These are phyloP conservation scores for Henricia sp. DNA, from an alignment of 53 echinoderm and acorn worm species.

Conservation along the genomic window DNA sequence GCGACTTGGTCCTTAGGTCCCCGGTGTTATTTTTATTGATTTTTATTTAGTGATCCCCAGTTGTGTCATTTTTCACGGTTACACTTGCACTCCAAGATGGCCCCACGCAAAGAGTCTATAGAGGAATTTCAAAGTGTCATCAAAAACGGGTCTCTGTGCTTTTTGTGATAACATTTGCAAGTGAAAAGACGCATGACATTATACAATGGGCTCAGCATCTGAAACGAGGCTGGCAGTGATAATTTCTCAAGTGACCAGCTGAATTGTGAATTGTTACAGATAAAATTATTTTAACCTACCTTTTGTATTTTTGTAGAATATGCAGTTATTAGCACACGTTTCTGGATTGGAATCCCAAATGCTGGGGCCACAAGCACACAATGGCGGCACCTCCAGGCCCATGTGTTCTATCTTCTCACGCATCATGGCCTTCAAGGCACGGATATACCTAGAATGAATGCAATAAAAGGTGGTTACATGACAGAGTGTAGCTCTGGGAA, in stretches of 20 bases:
- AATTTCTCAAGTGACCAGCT: too few species aligned
- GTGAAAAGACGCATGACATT: neutral
- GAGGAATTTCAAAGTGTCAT: neutral
- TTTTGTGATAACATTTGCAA: neutral
- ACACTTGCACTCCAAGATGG: neutral
- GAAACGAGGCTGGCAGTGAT: neutral
- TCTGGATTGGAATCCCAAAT: conserved; percentile 95
- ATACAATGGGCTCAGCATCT: neutral
- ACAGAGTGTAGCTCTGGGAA: too few species aligned
- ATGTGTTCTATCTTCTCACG: conserved; percentile 78
- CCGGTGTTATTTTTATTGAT: too few species aligned
- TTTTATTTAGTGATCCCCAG: too few species aligned
- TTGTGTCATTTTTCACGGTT: too few species aligned
- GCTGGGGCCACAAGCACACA: conserved; percentile 88
- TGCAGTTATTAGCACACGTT: conserved; percentile 96
- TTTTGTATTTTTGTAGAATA: conserved; percentile 97
- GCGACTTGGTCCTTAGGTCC: too few species aligned
- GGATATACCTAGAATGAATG: conserved; percentile 74
- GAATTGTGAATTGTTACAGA: too few species aligned
- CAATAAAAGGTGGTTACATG: neutral
- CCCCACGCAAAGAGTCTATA: neutral
- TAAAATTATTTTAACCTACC: conserved; percentile 52
- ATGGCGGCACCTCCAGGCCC: conserved; percentile 75
- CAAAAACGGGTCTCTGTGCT: neutral
- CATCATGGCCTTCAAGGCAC: conserved; percentile 91